Conservation (phyloP, 2,888 invertebrate genomes). For the Theretra japonica region DNA sequence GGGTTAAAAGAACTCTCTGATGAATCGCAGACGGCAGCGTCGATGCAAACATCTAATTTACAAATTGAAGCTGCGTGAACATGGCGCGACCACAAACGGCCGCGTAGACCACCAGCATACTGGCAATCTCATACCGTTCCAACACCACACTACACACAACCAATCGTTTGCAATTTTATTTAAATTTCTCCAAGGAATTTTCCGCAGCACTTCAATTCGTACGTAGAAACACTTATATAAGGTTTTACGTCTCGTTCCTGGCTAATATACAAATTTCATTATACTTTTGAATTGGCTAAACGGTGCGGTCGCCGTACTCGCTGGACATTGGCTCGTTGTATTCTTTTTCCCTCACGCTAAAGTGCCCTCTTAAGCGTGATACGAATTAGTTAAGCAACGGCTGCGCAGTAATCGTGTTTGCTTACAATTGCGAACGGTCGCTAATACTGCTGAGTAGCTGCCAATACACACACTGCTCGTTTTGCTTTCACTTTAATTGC, state of each 20-base stretch:
- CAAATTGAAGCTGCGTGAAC: slow-evolving; percentile 67
- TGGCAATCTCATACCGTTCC: slow-evolving; percentile 64
- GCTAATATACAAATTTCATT: slow-evolving; percentile 71
- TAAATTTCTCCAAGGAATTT: slow-evolving; percentile 58
- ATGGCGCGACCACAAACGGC: slow-evolving; percentile 57
- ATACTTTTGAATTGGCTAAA: slow-evolving; percentile 65
- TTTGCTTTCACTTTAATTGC: slow-evolving; percentile 65
- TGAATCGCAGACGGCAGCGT: slow-evolving; percentile 33
- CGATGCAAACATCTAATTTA: slow-evolving; percentile 54
- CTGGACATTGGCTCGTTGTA: slow-evolving; percentile 59
- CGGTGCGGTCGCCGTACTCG: slow-evolving; percentile 49
- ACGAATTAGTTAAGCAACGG: slow-evolving; percentile 76
- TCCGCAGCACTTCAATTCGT: slow-evolving; percentile 58
- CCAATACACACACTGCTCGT: slow-evolving; percentile 66
- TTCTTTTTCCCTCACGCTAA: slow-evolving; percentile 56
- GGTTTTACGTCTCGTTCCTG: slow-evolving; percentile 50
- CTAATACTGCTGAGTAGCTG: slow-evolving; percentile 66
- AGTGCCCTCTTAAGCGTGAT: slow-evolving; percentile 65
- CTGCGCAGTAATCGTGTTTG: slow-evolving; percentile 67
- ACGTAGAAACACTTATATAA: slow-evolving; percentile 71
- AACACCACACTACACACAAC: slow-evolving; percentile 50
- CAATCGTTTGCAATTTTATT: slow-evolving; percentile 72
- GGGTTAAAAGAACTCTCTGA: not conserved
- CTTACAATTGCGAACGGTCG: slow-evolving; percentile 75
- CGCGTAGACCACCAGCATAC: slow-evolving; percentile 42